phyloP scores from a whole-genome alignment of 2,888 invertebrate genomes.

The Apamea anceps region DNA sequence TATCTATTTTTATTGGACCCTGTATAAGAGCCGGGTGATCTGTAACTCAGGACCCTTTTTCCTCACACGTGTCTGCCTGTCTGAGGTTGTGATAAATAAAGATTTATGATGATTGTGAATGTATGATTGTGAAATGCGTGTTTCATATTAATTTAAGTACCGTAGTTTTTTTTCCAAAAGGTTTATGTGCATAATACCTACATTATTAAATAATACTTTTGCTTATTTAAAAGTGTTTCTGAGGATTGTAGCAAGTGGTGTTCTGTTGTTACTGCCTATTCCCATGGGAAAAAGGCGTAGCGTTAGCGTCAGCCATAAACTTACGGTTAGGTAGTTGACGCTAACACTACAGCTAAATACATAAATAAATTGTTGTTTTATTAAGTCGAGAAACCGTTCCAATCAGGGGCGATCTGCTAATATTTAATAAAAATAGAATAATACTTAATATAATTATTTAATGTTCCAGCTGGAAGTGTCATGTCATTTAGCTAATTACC shows the following conservation, averaged over 20 bases:
- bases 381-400: neutral
- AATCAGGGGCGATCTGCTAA: neutral
- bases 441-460: neutral
- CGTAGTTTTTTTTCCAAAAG: neutral
- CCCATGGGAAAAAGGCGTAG: too few relatives aligned
- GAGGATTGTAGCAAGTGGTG: neutral
- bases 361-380: neutral
- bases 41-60: too few relatives aligned
- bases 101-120: too few relatives aligned
- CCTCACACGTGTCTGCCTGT: too few relatives aligned
- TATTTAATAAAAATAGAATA: neutral
- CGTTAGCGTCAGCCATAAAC: too few relatives aligned
- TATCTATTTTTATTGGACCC: too few relatives aligned
- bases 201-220: neutral
- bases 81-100: too few relatives aligned
- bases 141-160: neutral
- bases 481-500: neutral
- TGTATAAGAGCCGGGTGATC: too few relatives aligned
- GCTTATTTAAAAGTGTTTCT: neutral
- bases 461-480: neutral
- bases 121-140: neutral
- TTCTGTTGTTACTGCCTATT: neutral
- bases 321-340: too few relatives aligned
- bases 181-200: neutral
- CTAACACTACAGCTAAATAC: neutral